phyloP scores from a whole-genome alignment of 1,140 invertebrate species.

The Scaptomyza graminum region DNA sequence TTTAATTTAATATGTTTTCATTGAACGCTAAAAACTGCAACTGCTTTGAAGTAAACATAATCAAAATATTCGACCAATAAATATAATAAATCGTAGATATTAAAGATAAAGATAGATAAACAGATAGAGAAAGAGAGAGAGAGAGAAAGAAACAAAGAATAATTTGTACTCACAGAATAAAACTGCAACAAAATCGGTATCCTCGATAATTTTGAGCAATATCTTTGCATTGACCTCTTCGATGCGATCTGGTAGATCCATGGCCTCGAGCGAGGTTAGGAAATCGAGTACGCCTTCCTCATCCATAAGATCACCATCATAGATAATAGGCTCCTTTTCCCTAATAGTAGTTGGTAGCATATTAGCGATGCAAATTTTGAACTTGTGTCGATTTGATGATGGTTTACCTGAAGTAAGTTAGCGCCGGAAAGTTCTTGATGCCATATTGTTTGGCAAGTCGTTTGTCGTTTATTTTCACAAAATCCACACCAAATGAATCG shows the following conservation, averaged over 20 bases:
- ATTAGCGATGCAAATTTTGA: not conserved
- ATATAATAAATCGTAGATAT: conserved; percentile 33
- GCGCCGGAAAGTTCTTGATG: conserved; percentile 95
- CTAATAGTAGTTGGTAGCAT: conserved; percentile 47
- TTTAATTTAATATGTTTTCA: not conserved
- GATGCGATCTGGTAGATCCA: conserved; percentile 97
- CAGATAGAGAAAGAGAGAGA: conserved; percentile 2
- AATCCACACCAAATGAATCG: conserved; percentile 96
- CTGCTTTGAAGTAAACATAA: conserved; percentile 75
- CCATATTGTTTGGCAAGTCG: conserved; percentile 97
- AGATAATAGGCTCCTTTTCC: conserved; percentile 96
- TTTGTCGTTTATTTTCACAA: conserved; percentile 98
- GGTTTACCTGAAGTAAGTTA: conserved; percentile 93
- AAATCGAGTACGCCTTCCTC: conserved; percentile 96
- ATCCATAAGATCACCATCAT: conserved; percentile 97
- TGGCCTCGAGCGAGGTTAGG: conserved; percentile 95
- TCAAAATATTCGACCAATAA: conserved; percentile 54
- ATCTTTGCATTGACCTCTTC: conserved; percentile 97
- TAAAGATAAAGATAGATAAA: conserved; percentile 27
- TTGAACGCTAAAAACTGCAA: conserved; percentile 81
- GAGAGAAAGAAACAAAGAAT: not conserved
- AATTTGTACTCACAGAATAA: conserved; percentile 94
- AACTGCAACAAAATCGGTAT: conserved; percentile 95
- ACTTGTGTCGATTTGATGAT: not conserved
- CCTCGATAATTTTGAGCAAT: conserved; percentile 95